Evolutionary conservation across 2,888 invertebrate species (phyloP).

Genomic region (Cataglyphis cursor): DNA sequence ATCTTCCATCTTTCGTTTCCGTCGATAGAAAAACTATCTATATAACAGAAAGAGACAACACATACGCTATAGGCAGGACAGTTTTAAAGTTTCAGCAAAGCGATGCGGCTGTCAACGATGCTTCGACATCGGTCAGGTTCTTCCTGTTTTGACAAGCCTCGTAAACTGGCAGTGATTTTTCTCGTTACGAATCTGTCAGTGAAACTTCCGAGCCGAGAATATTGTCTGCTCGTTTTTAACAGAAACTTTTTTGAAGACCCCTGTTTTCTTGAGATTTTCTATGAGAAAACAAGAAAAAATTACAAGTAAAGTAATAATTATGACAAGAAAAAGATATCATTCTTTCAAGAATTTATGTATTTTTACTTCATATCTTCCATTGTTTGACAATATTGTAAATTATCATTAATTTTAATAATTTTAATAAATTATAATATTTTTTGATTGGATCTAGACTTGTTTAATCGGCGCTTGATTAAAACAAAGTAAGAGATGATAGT

Average conservation of each 20-base stretch:
- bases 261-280: not conserved
- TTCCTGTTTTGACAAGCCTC: constrained; percentile 72
- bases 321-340: constrained; percentile 15
- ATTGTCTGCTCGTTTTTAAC: constrained; percentile 10
- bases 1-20: constrained; percentile 21
- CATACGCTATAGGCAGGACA: constrained; percentile 42
- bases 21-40: constrained; percentile 24
- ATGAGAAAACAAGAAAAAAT: constrained; percentile 8
- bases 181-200: constrained; percentile 43
- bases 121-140: constrained; percentile 64
- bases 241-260: constrained; percentile 21
- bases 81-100: constrained; percentile 67
- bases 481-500: not conserved
- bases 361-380: not conserved
- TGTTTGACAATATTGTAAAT: not conserved
- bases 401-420: not conserved
- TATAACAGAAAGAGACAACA: constrained; percentile 10
- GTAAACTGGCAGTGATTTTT: constrained; percentile 34
- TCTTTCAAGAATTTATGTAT: not conserved
- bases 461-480: not conserved
- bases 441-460: not conserved
- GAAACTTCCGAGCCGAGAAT: constrained; percentile 44
- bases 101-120: constrained; percentile 51
- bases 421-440: not conserved
- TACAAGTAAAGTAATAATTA: not conserved